phyloP scores from a whole-genome alignment of 2,113 vertebrate species.

The Cnemophilus loriae region DNA sequence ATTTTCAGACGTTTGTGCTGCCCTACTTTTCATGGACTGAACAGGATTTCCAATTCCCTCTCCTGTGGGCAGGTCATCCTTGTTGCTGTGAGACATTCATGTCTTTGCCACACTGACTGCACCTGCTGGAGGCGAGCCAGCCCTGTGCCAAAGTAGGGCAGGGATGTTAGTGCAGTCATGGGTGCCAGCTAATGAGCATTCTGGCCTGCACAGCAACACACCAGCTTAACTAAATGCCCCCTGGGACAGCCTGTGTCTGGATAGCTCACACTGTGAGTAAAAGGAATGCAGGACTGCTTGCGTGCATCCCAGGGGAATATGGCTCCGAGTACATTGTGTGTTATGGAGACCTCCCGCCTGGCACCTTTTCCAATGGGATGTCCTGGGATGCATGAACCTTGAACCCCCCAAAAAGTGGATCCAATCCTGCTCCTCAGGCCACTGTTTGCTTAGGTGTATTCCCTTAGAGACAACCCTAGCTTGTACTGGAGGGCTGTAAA shows the following conservation, averaged over 20 bases:
- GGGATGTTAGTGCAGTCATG: neutral
- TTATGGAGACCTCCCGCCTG: neutral
- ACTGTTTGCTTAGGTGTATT: neutral
- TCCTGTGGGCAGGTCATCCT: neutral
- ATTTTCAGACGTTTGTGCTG: neutral
- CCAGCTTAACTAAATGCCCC: neutral
- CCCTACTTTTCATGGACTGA: neutral
- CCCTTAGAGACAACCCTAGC: neutral
- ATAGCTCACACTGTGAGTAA: neutral
- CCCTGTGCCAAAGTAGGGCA: neutral
- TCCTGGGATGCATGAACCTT: neutral
- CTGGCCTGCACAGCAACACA: neutral
- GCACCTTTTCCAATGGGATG: neutral
- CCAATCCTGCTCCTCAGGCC: neutral
- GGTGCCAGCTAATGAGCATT: neutral
- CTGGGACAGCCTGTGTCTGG: neutral
- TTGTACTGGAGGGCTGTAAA: neutral
- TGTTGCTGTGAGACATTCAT: accelerated
- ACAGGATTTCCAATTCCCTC: neutral
- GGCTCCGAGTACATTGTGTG: neutral
- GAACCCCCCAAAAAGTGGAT: neutral
- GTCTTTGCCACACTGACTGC: neutral
- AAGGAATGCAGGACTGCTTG: neutral
- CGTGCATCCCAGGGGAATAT: neutral
- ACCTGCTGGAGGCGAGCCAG: neutral